Percentiles rank a stretch among this genome's conserved stretches.
Conservation (phyloP, 2,888 invertebrate genomes). For the Hirtodrosophila cameraria region DNA sequence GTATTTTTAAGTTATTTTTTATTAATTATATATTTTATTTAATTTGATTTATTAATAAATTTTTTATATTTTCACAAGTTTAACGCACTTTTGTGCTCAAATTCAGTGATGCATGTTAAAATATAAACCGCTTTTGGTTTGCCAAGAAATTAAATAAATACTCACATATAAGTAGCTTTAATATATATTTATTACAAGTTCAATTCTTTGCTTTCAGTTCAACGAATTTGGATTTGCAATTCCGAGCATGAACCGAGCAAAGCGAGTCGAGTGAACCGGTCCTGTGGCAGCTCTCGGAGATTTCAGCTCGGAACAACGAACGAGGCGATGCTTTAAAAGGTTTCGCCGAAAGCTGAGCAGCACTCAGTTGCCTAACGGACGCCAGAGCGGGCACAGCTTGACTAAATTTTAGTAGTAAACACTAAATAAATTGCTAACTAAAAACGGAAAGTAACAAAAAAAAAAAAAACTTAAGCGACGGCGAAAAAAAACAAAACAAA, state of each 20-base stretch:
- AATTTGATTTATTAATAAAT: too few relatives aligned
- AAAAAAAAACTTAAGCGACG: conserved; percentile 28
- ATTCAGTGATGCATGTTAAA: conserved; percentile 1
- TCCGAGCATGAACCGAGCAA: background rate
- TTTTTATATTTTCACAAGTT: background rate
- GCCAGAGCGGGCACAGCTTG: conserved; percentile 52
- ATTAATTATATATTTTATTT: background rate
- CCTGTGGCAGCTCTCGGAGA: conserved; percentile 46
- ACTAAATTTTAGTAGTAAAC: conserved; percentile 10
- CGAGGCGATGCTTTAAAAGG: conserved; percentile 70
- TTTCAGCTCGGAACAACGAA: conserved; percentile 1
- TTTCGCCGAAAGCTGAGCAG: conserved; percentile 45
- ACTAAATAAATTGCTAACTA: conserved; percentile 4
- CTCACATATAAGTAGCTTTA: background rate
- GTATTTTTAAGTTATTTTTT: background rate
- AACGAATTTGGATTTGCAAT: conserved; percentile 4
- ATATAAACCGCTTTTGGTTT: background rate
- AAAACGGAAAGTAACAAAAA: conserved; percentile 31
- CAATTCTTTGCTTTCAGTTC: conserved; percentile 1
- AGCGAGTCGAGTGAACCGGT: conserved; percentile 66
- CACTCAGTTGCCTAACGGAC: conserved; percentile 67
- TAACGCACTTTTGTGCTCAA: conserved; percentile 19
- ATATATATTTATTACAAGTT: conserved; percentile 33
- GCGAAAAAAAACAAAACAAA: conserved; percentile 29
- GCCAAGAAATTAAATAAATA: conserved; percentile 6